Conservation (phyloP, 2,113 vertebrate species). For the Danionella cerebrum region DNA sequence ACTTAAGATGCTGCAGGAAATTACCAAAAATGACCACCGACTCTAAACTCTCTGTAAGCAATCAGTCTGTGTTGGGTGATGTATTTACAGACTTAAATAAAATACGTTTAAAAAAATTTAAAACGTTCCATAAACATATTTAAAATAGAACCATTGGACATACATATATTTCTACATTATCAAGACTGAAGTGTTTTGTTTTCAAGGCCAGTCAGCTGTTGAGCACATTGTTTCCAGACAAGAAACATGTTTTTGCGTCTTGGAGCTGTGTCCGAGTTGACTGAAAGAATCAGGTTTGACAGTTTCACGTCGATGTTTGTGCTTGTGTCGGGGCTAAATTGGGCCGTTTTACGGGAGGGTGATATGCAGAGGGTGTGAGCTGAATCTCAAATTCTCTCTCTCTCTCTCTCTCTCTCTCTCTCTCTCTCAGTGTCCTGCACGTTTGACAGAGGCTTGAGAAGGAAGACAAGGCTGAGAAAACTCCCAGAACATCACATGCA, state of each 20-base stretch:
- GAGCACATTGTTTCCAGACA: neutral
- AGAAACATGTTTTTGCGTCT: neutral
- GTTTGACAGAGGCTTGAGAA: constrained; percentile 30
- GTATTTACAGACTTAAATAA: too few relatives aligned
- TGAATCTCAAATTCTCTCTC: constrained; percentile 28
- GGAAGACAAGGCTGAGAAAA: neutral
- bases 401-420: constrained; percentile 9
- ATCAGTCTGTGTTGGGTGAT: too few relatives aligned
- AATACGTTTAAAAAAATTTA: too few relatives aligned
- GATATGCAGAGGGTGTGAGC: constrained; percentile 28
- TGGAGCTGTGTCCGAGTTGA: neutral
- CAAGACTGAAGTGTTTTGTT: too few relatives aligned
- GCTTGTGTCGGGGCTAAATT: constrained; percentile 40
- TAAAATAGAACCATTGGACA: too few relatives aligned
- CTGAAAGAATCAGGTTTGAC: constrained; percentile 41
- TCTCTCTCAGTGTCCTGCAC: constrained; percentile 30
- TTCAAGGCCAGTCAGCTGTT: too few relatives aligned
- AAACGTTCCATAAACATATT: too few relatives aligned
- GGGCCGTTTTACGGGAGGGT: constrained; percentile 45
- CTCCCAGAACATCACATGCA: constrained; percentile 3
- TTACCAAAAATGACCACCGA: neutral
- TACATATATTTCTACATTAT: too few relatives aligned
- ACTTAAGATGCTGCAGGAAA: too few relatives aligned
- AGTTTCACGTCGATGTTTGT: constrained; percentile 35
- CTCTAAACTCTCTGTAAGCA: neutral